These are phyloP conservation scores for Callorhinus ursinus DNA, from an alignment of 2,113 vertebrate genomes.

Conservation along the genomic window DNA sequence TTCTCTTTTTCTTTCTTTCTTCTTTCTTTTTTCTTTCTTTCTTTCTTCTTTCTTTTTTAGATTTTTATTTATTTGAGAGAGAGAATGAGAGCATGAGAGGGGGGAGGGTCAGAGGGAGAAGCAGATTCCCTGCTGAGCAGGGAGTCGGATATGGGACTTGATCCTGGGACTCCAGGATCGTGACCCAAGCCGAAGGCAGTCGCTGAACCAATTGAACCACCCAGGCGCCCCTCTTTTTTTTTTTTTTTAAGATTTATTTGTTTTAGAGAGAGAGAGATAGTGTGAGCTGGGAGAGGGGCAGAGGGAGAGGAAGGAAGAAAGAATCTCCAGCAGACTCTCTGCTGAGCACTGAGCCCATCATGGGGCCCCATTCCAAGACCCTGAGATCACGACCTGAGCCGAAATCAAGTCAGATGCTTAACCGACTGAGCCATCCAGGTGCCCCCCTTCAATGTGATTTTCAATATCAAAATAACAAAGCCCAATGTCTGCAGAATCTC, in stretches of 20 bases:
- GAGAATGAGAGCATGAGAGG: background rate
- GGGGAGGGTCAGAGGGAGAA: no score
- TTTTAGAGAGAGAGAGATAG: background rate
- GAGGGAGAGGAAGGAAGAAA: background rate
- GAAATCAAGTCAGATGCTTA: background rate
- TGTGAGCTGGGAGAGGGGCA: background rate
- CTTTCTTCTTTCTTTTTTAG: no score
- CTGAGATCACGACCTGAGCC: background rate
- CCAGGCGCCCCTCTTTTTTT: no score
- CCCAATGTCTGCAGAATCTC: background rate
- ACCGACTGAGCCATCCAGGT: background rate
- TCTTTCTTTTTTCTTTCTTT: no score
- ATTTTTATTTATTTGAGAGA: background rate
- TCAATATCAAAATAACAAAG: conserved; percentile 6
- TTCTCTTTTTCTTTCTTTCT: no score
- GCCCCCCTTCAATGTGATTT: background rate
- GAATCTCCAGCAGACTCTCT: background rate
- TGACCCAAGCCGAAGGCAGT: no score
- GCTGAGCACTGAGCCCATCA: background rate
- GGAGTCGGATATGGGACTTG: no score
- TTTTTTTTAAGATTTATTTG: background rate
- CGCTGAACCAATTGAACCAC: no score
- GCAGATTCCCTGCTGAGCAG: no score
- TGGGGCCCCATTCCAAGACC: background rate
- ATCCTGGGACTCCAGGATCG: no score